phyloP scores from a whole-genome alignment of 2,797 vertebrate species.

The Euphonia xanthogaster region DNA sequence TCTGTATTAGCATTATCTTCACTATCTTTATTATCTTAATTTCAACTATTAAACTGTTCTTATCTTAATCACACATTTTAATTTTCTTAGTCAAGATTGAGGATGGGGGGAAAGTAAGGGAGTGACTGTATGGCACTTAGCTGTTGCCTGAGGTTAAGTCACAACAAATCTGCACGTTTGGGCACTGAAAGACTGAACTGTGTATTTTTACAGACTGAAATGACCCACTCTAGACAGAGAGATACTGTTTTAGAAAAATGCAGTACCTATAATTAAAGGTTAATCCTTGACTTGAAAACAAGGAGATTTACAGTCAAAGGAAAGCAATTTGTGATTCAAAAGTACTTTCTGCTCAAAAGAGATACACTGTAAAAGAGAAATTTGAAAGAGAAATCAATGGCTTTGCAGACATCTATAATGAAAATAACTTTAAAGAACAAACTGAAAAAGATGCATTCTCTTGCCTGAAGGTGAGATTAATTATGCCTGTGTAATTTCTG shows the following conservation, averaged over 20 bases:
- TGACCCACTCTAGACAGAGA: not conserved
- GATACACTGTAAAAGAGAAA: not conserved
- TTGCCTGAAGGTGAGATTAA: not conserved
- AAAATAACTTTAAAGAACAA: not conserved
- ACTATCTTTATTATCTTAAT: not conserved
- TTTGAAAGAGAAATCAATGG: not conserved
- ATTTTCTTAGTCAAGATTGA: not conserved
- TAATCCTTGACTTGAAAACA: not conserved
- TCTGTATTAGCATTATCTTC: not conserved
- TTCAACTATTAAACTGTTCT: not conserved
- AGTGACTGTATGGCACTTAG: fast-evolving
- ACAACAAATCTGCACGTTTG: not conserved
- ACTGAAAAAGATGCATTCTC: not conserved
- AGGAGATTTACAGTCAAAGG: not conserved
- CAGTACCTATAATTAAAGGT: not conserved
- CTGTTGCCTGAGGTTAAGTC: not conserved
- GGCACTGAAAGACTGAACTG: not conserved
- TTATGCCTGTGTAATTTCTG: not conserved
- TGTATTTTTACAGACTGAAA: not conserved
- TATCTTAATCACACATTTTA: not conserved
- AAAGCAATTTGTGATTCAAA: not conserved
- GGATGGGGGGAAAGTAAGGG: not conserved
- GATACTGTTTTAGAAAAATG: not conserved
- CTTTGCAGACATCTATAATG: not conserved
- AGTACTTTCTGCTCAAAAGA: not conserved